Evolutionary conservation across 2,888 invertebrate genomes (phyloP).

Genomic region (Zhengitettix transpicula): DNA sequence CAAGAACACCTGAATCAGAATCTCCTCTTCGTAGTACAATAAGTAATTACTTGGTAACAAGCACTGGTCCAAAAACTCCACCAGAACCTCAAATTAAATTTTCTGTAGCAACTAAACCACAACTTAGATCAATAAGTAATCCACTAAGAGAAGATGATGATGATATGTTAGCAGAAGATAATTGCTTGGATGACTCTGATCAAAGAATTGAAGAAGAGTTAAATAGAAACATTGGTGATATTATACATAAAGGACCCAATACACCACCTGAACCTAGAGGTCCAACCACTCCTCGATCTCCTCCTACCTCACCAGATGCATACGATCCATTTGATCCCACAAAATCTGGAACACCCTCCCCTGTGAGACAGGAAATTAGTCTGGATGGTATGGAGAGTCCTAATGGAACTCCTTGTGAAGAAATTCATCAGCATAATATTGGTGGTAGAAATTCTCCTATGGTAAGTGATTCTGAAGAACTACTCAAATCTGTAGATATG

Average conservation of each 20-base stretch:
- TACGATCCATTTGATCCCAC: slow-evolving; percentile 89
- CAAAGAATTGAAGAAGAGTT: slow-evolving; percentile 20
- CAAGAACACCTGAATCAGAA: slow-evolving; percentile 15
- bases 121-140: slow-evolving; percentile 36
- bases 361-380: slow-evolving; percentile 25
- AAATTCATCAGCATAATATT: background rate
- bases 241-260: slow-evolving; percentile 46
- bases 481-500: background rate
- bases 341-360: slow-evolving; percentile 54
- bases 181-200: slow-evolving; percentile 13
- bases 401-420: background rate
- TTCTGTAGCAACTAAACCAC: slow-evolving; percentile 29
- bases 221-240: slow-evolving; percentile 6
- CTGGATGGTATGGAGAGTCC: slow-evolving; percentile 17
- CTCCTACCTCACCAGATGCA: slow-evolving; percentile 59
- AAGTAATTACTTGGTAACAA: slow-evolving; percentile 20
- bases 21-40: slow-evolving; percentile 8
- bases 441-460: slow-evolving; percentile 2
- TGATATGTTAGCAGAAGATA: slow-evolving; percentile 18
- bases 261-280: slow-evolving; percentile 44
- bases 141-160: slow-evolving; percentile 34
- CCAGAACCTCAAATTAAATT: slow-evolving; percentile 57
- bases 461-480: slow-evolving; percentile 4
- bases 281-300: slow-evolving; percentile 33
- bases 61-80: slow-evolving; percentile 54